These are phyloP conservation scores for Catharus minimus DNA, from an alignment of 2,113 vertebrate genomes.

Conservation along the genomic window DNA sequence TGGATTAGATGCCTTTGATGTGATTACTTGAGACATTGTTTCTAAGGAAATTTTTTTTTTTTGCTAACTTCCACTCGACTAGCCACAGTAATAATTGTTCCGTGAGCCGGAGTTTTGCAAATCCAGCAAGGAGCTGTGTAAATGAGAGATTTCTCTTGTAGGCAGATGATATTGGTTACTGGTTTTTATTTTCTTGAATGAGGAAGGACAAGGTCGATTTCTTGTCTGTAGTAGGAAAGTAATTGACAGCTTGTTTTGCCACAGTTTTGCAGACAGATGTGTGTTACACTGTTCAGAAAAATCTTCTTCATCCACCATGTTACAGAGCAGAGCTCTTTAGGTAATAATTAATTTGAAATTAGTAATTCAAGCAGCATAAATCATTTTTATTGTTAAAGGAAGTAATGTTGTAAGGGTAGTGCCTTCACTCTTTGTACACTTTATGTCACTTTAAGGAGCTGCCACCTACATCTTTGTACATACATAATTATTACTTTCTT, in stretches of 20 bases:
- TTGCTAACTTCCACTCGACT: background rate
- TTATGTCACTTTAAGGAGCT: background rate
- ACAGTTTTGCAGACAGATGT: background rate
- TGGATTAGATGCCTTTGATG: background rate
- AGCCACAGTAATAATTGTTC: background rate
- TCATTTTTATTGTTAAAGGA: background rate
- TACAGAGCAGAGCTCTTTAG: background rate
- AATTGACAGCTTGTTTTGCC: background rate
- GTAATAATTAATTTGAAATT: background rate
- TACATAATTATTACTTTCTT: background rate
- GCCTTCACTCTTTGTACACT: background rate
- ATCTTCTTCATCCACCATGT: background rate
- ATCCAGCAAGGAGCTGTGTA: background rate
- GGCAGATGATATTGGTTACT: background rate
- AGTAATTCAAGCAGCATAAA: background rate
- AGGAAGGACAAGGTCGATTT: background rate
- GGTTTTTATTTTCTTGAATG: background rate
- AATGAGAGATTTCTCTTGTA: background rate
- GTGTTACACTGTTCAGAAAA: background rate
- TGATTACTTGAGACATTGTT: background rate
- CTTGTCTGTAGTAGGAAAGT: background rate
- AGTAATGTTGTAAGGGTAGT: background rate
- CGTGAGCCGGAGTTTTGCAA: background rate
- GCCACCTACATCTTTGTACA: background rate
- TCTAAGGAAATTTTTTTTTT: background rate